Conservation (phyloP, 1,140 invertebrate species). For the Leptonema lineaticorne region DNA sequence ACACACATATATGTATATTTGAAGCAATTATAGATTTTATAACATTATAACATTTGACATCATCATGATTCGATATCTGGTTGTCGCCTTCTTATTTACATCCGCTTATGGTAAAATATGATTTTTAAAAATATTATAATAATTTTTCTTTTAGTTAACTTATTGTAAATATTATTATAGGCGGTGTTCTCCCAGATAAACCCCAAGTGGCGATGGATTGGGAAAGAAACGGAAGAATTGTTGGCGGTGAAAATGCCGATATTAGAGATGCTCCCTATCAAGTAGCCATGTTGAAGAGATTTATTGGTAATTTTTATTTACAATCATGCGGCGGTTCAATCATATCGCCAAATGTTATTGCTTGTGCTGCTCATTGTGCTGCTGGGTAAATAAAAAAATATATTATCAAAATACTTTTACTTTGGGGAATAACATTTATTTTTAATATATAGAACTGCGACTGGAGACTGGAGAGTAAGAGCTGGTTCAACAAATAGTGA, state of each 20-base stretch:
- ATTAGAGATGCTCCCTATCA: constrained; percentile 39
- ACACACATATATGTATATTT: too few species aligned
- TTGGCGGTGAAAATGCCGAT: constrained; percentile 30
- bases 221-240: constrained; percentile 25
- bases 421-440: too few species aligned
- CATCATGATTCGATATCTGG: constrained; percentile 18
- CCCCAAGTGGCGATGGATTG: constrained; percentile 20
- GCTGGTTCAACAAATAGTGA: constrained; percentile 46
- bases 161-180: background rate
- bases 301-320: background rate
- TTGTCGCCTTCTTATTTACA: constrained; percentile 10
- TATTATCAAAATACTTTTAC: too few species aligned
- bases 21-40: background rate
- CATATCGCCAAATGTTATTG: background rate
- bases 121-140: background rate
- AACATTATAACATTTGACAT: background rate
- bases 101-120: constrained; percentile 16
- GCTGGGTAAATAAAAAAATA: constrained; percentile 4
- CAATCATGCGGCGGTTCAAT: constrained; percentile 18
- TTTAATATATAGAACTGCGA: background rate
- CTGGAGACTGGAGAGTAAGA: constrained; percentile 35
- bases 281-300: constrained; percentile 32
- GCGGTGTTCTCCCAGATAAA: background rate
- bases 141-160: background rate
- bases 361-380: constrained; percentile 17